Evolutionary conservation across 2,888 invertebrate genomes (phyloP), one percentile per base, ranked within the genome.

Genomic region (Petrophora chlorosata): DNA sequence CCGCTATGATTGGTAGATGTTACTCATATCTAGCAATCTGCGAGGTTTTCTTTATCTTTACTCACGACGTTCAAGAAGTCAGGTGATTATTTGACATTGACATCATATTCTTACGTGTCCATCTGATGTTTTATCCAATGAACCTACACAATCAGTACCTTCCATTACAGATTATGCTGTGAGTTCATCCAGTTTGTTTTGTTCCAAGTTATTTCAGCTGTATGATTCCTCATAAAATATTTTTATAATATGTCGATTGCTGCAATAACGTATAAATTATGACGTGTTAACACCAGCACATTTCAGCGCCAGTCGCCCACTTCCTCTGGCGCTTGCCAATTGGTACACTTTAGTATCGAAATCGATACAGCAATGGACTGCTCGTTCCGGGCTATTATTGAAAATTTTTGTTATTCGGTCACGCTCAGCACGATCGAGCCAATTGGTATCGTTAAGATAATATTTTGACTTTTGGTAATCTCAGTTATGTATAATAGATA

Each of bases 251-350:
- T 36, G 12, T 10, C 19, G n/a, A 29, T 19, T 23, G 41, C 38
- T 45, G 43, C 29, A 32, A 36, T 53, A 35, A 44, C 42, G 30
- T 39, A 32, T 45, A 42, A 42, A 45, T 47, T 49, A 49, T 51
- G 28, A 55, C 17, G 54, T 46, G 39, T 29, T 38, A 42, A 44
- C 29, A 39, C 13, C 33, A 15, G 15, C 32, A 52, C 55, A 57
- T 78, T 76, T 76, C 74, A 63, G 65, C 70, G 74, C 67, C 23
- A 52, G 56, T 72, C 73, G 73, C 70, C 67, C 70, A 78, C 76
- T 83, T 82, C 82, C 81, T 77, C 66, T 59, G 65, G 59, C 62
- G 69, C 68, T 76, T 82, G 84, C 82, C 83, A 84, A 84, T 73
- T 79, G 74, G 73, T 76, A 74, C 78, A 78, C 68, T 70, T 74